phyloP scores from a whole-genome alignment of 1,140 invertebrate genomes.

The Scylla paramamosain region DNA sequence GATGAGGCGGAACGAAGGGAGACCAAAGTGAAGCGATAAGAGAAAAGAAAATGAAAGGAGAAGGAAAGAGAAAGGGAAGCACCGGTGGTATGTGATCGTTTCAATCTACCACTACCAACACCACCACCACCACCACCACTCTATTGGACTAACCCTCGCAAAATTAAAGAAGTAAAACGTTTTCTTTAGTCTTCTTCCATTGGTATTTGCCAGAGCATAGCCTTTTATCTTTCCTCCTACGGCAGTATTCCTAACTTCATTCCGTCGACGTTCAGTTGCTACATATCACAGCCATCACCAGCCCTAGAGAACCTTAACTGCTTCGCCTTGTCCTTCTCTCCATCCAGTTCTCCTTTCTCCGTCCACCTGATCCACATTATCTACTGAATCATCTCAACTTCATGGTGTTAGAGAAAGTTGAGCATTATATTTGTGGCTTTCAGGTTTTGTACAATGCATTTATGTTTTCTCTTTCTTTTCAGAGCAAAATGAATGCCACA shows the following conservation, averaged over 20 bases:
- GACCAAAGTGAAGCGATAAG: neutral
- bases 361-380: too few relatives aligned
- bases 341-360: too few relatives aligned
- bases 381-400: too few relatives aligned
- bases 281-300: neutral
- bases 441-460: neutral
- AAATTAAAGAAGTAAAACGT: neutral
- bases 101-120: too few relatives aligned
- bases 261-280: neutral
- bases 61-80: neutral
- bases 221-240: neutral
- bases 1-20: neutral
- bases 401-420: neutral
- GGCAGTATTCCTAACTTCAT: neutral
- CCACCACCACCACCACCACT: neutral
- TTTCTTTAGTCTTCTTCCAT: neutral
- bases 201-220: too few relatives aligned
- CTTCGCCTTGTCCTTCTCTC: too few relatives aligned
- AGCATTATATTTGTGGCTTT: neutral
- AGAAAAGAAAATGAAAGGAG: neutral
- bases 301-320: slow-evolving; percentile 10
- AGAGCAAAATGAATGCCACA: slow-evolving; percentile 72
- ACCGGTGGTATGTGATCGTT: neutral
- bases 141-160: neutral
- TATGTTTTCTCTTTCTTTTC: slow-evolving; percentile 52